Base-by-base conservation (phyloP, 2,113 vertebrate species). In the Naja naja region DNA sequence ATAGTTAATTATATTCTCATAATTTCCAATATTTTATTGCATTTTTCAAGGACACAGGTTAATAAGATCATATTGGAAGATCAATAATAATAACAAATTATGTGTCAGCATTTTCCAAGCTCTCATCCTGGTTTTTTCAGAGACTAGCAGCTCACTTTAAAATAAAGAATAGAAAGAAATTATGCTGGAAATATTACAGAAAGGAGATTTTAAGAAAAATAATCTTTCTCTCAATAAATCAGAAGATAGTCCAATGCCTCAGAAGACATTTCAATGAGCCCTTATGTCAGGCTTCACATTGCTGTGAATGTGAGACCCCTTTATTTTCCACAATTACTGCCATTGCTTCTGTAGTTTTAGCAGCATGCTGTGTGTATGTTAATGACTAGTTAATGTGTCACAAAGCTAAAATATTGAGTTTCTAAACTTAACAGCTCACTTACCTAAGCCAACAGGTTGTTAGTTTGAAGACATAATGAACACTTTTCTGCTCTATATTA, bases 361-460 rank as follows among this genome's bases (percentile, higher is more conserved):
- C 49, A 88, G 54, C 27, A 25, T 49, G 5, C 25, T 85, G 53
- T 11, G 25, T 20, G 10, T 90, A 6, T 11, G 22, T 22, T 88
- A 85, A 90, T 92, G 60, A 90, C 23, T 85, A 93, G 90, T 34
- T 92, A 81, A 34, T 53, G 39, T 45, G 43, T 25, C 3, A 20
- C 52, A 30, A 89, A 94, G 88, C 85, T 91, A 90, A 94, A 94
- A 94, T 94, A 93, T 93, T 94, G 92, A 91, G 45, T 85, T 90
- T 87, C 47, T 56, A 34, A 91, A 88, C 45, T 60, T 91, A 91
- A 4, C 58, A 27, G 45, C 53, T 90, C 74, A 49, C 89, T 93
- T 93, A 90, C 89, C 81, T n/a, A 90, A 93, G 90, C 23, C 53
- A 94, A 89, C 64, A 85, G 85, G 52, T 56, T 90, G 89, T 93